A percentile compares a stretch with the other conserved stretches of the same genome.
Evolutionary conservation across 2,888 invertebrate genomes (phyloP).

Genomic region (Diarsia dahlii): DNA sequence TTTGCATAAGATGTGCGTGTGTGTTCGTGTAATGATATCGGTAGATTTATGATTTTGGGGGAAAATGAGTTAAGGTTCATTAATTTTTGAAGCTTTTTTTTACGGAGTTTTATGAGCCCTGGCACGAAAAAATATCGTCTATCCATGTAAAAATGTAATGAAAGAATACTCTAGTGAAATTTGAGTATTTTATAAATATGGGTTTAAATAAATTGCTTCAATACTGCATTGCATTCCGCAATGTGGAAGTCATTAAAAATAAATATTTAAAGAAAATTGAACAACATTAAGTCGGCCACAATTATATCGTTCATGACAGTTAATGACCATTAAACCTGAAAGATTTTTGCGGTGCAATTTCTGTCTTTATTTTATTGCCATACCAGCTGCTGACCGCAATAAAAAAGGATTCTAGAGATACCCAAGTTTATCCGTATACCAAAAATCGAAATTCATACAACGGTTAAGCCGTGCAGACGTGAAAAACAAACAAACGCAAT

Average conservation of each 20-base stretch:
- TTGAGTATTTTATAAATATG: too few relatives aligned
- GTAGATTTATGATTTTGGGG: conserved; percentile 39
- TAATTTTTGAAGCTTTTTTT: conserved; percentile 5
- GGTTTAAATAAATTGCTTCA: not conserved
- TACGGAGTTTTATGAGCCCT: not conserved
- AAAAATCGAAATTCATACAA: not conserved
- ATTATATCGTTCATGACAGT: conserved; percentile 1
- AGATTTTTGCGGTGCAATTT: not conserved
- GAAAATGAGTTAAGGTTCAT: conserved; percentile 20
- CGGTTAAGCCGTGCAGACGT: too few relatives aligned
- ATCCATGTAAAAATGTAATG: not conserved
- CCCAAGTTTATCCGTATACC: not conserved
- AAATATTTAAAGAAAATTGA: not conserved
- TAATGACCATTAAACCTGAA: not conserved
- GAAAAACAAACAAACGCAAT: too few relatives aligned
- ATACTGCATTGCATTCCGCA: not conserved
- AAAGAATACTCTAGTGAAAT: not conserved
- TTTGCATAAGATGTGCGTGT: conserved; percentile 64
- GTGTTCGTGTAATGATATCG: conserved; percentile 30
- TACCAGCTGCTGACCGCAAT: not conserved
- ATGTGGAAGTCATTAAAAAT: not conserved
- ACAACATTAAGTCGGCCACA: not conserved
- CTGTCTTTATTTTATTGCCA: not conserved
- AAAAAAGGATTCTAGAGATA: not conserved
- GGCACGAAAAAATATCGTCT: not conserved